These are phyloP conservation scores for Bilobella aurantiaca DNA, from an alignment of 1,140 invertebrate genomes.

Conservation along the genomic window DNA sequence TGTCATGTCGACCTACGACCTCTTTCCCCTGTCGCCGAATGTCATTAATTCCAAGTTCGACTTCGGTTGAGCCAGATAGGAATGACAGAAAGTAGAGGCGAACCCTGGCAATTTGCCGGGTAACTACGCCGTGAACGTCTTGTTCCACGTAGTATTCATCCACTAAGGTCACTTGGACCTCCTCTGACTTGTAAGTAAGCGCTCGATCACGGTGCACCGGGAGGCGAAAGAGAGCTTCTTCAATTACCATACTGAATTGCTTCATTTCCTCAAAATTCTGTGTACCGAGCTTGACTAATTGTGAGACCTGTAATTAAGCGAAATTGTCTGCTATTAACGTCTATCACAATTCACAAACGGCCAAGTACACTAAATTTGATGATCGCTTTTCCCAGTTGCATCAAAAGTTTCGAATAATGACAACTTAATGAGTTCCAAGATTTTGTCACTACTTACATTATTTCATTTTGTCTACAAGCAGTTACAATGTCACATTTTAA, in stretches of 20 bases:
- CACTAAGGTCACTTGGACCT: constrained; percentile 89
- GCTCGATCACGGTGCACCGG: constrained; percentile 74
- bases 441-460: too few relatives aligned
- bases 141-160: constrained; percentile 95
- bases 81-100: constrained; percentile 33
- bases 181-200: constrained; percentile 93
- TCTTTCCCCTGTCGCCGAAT: constrained; percentile 92
- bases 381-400: too few relatives aligned
- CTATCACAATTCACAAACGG: too few relatives aligned
- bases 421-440: too few relatives aligned
- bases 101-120: constrained; percentile 80
- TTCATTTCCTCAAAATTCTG: constrained; percentile 80
- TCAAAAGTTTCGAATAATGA: too few relatives aligned
- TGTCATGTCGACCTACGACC: constrained; percentile 96
- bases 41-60: constrained; percentile 96
- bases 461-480: too few relatives aligned
- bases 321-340: too few relatives aligned
- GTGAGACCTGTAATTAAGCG: constrained; percentile 61
- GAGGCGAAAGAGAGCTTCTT: constrained; percentile 79
- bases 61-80: constrained; percentile 27
- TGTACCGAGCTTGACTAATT: constrained; percentile 91
- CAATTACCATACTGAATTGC: constrained; percentile 75
- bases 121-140: constrained; percentile 69
- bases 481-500: too few relatives aligned
- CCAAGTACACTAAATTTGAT: too few relatives aligned